Conservation (phyloP, 1,140 invertebrate genomes). For the Tribolium madens region DNA sequence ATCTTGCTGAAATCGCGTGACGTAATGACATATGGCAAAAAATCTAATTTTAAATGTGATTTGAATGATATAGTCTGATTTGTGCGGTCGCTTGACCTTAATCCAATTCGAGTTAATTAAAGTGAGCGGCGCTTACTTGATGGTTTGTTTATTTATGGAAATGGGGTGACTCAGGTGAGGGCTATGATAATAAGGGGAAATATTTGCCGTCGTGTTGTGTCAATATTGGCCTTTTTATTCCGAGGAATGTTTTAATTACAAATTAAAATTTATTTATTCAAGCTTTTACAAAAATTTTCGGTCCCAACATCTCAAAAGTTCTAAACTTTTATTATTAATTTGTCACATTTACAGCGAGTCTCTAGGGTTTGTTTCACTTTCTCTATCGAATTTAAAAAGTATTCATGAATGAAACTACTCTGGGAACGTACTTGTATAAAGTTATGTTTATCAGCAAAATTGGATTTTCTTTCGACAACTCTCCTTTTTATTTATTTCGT, state of each 20-base stretch:
- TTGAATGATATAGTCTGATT: neutral
- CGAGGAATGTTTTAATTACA: neutral
- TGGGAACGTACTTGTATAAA: neutral
- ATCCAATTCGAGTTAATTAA: slow-evolving; percentile 5
- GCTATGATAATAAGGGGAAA: neutral
- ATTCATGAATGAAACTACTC: neutral
- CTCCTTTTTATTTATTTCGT: slow-evolving; percentile 19
- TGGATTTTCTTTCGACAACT: slow-evolving; percentile 22
- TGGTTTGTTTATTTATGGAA: slow-evolving; percentile 16
- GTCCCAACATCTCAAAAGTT: no score
- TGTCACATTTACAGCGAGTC: no score
- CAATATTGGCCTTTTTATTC: neutral
- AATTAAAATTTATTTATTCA: neutral
- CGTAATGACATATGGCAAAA: neutral
- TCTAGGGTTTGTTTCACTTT: neutral
- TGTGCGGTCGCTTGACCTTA: neutral
- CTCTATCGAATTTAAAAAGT: neutral
- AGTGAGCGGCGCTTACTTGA: neutral
- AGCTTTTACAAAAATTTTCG: no score
- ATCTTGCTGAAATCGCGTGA: slow-evolving; percentile 25
- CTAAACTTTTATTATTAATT: no score
- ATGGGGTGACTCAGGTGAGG: neutral
- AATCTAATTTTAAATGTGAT: slow-evolving; percentile 7
- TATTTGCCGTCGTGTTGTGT: neutral
- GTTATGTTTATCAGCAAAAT: slow-evolving; percentile 5